Evolutionary conservation across 2,888 invertebrate species (phyloP), one percentile per base, ranked within the genome.

Genomic region (Ceraclea dissimilis): DNA sequence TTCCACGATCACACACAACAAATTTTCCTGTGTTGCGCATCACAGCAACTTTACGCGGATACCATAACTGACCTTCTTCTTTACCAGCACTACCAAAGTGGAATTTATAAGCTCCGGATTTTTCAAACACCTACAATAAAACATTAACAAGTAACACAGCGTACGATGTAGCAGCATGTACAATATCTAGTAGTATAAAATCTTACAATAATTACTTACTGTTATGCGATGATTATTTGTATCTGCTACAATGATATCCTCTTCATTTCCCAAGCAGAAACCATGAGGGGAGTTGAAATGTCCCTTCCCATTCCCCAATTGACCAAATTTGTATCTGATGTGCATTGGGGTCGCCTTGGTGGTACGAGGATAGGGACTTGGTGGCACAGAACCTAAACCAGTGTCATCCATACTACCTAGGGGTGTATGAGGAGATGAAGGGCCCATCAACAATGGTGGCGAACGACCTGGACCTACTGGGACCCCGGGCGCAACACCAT

Each of bases 281-380:
- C 96, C 96, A 72, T 97, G 96, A 0, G 96, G 96, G 1, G 96
- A 95, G 74, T 94, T 95, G 68, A 97, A 96, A 74, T 96, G 95
- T 18, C 92, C 90, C 70, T 93, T 93, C 60, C 88, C 88, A 22
- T 93, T 89, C 22, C 96, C 96, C 63, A 96, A 79, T 65, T 93
- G 92, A 11, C 96, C 96, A 73, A 96, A 96, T 74, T 95, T 95
- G 74, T 88, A 90, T 52, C 91, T 81, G 64, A 91, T 90, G 69
- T 90, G 90, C 90, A 91, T 90, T 1, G 90, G 85, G 21, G 88
- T 86, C 46, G 89, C 84, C 71, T 90, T 89, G 22, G 83, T 80
- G 19, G 83, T 80, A 51, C 85, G 83, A 13, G 79, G 80, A 33
- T 79, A 76, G 1, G 78, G 79, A 11, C 79, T 77, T 1, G 78